Conservation (phyloP, 2,797 vertebrate species). For the Arctocebus calabarensis region DNA sequence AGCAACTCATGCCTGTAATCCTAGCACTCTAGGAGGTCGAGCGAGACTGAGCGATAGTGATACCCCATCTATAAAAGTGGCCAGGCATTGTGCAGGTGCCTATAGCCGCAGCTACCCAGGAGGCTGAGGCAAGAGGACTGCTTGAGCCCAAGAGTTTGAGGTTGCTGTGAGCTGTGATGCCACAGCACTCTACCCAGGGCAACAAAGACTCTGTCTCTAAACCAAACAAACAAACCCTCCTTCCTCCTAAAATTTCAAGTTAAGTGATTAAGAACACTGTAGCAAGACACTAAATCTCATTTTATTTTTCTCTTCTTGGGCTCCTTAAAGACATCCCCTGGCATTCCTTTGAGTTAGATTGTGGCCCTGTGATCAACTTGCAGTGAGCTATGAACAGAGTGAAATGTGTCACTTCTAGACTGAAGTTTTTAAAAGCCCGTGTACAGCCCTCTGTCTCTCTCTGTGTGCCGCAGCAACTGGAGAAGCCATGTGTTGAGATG, state of each 20-base stretch:
- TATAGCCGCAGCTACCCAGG: too few species aligned
- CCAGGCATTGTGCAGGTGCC: too few species aligned
- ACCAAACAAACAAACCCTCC: too few species aligned
- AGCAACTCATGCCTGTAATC: too few species aligned
- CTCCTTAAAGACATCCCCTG: background rate
- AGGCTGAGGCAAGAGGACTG: too few species aligned
- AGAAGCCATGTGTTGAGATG: background rate
- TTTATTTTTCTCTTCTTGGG: background rate
- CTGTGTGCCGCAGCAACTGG: accelerated
- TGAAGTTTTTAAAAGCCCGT: background rate
- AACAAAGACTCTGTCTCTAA: too few species aligned
- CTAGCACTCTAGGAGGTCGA: too few species aligned
- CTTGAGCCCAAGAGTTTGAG: too few species aligned
- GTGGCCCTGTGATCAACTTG: background rate
- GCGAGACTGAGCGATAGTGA: too few species aligned
- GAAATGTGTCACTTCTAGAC: background rate
- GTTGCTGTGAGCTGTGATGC: too few species aligned
- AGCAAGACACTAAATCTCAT: background rate
- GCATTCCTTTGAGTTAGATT: background rate
- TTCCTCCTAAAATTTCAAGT: background rate
- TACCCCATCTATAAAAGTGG: too few species aligned
- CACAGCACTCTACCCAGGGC: too few species aligned
- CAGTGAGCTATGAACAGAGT: background rate
- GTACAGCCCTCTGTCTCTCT: background rate
- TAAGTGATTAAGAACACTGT: background rate